Evolutionary conservation across 2,888 invertebrate genomes (phyloP).

Genomic region (Escarpia spicata): DNA sequence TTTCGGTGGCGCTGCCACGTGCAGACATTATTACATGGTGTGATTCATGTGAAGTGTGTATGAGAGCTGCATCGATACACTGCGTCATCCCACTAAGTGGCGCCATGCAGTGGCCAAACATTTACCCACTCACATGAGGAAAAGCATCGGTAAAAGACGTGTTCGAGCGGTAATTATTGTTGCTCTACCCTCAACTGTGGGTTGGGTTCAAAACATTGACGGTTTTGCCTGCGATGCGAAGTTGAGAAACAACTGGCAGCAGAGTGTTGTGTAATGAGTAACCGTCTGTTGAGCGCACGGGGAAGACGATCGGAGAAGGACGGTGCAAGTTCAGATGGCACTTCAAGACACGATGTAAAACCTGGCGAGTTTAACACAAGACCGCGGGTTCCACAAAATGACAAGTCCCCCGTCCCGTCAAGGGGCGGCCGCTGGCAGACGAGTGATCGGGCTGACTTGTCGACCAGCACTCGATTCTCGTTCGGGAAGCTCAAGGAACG

Average conservation of each 20-base stretch:
- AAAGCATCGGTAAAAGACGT: background rate
- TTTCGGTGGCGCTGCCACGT: no score
- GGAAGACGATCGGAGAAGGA: background rate
- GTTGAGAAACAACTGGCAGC: background rate
- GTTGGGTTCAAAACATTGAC: background rate
- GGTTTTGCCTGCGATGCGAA: background rate
- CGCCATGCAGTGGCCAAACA: background rate
- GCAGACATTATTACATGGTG: no score
- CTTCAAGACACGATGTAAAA: background rate
- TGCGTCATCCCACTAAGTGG: background rate
- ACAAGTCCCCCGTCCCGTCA: background rate
- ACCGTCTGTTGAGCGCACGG: background rate
- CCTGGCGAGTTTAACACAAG: background rate
- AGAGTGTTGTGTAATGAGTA: background rate
- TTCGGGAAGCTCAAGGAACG: background rate
- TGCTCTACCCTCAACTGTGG: background rate
- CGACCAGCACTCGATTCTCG: background rate
- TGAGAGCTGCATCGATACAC: no score
- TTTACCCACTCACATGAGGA: background rate
- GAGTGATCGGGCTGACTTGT: background rate
- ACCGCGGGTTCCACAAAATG: background rate
- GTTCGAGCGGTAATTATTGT: background rate
- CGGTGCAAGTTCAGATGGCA: background rate
- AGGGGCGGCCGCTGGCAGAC: slow-evolving; percentile 13
- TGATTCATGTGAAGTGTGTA: no score